These are phyloP conservation scores for Trematomus loennbergii DNA, from an alignment of 2,113 vertebrate species.

Conservation along the genomic window DNA sequence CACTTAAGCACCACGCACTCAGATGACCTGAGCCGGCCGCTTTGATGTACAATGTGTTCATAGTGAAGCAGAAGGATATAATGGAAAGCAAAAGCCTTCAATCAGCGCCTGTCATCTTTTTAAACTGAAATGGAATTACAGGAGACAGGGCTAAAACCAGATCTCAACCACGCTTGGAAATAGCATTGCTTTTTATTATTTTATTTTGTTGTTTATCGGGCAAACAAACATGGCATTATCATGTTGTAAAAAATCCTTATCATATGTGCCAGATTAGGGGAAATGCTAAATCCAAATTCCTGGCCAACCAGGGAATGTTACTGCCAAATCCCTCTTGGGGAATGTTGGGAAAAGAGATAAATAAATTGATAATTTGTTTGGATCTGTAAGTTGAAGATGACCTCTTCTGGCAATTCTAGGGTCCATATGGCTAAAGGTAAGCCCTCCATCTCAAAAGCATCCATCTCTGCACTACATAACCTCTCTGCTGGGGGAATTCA, in stretches of 20 bases:
- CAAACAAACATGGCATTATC: constrained; percentile 51
- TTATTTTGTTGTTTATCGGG: constrained; percentile 17
- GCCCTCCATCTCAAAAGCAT: constrained; percentile 65
- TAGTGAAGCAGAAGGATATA: constrained; percentile 52
- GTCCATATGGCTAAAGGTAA: constrained; percentile 64
- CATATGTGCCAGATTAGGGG: constrained; percentile 37
- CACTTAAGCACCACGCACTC: constrained; percentile 75
- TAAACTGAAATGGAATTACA: constrained; percentile 59
- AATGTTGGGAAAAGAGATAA: constrained; percentile 37
- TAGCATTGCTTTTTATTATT: constrained; percentile 18
- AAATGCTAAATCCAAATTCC: constrained; percentile 48
- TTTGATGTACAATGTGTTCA: constrained; percentile 57
- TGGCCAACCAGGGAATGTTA: constrained; percentile 26
- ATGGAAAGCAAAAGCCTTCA: constrained; percentile 60
- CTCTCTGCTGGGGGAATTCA: constrained; percentile 74
- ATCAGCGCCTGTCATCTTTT: constrained; percentile 43
- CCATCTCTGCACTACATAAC: constrained; percentile 61
- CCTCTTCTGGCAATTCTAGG: constrained; percentile 52
- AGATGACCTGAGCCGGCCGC: constrained; percentile 68
- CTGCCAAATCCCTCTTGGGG: constrained; percentile 34
- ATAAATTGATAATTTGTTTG: constrained; percentile 52
- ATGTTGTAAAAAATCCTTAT: constrained; percentile 34
- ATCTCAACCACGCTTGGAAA: constrained; percentile 27
- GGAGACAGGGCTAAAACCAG: constrained; percentile 28
- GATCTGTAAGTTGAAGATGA: constrained; percentile 56